Evolutionary conservation across 2,888 invertebrate genomes (phyloP).

Genomic region (Polyploca ridens): DNA sequence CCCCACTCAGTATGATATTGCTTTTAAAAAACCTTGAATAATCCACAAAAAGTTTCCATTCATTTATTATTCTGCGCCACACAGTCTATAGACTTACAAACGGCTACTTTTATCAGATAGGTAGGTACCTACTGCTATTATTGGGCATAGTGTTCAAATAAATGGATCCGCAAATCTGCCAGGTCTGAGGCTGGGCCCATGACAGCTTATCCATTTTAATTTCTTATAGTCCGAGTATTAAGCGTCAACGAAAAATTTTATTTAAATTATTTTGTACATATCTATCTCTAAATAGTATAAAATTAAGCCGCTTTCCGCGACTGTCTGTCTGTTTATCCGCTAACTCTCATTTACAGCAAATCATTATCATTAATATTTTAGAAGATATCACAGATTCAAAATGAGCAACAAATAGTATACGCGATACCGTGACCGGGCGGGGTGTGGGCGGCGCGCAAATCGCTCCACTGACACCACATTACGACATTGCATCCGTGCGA

Average conservation of each 20-base stretch:
- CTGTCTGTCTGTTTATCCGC: no score
- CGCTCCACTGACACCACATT: no score
- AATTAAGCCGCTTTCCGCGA: no score
- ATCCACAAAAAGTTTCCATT: neutral
- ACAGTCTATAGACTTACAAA: neutral
- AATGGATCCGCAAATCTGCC: neutral
- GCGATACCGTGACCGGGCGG: no score
- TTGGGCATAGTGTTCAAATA: neutral
- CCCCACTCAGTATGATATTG: neutral
- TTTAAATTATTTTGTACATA: no score
- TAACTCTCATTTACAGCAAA: no score
- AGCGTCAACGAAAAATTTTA: neutral
- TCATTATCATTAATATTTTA: no score
- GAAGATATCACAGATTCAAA: no score
- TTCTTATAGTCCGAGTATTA: neutral
- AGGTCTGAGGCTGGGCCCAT: neutral
- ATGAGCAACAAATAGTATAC: no score
- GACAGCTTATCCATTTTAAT: conserved; percentile 9
- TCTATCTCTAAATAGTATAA: no score
- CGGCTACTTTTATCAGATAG: neutral
- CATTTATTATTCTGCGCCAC: neutral
- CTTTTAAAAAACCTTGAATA: neutral
- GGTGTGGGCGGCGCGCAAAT: no score
- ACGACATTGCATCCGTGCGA: no score
- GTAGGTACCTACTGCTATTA: neutral